Conservation (phyloP, 2,888 invertebrate genomes). For the Conops quadrifasciatus region DNA sequence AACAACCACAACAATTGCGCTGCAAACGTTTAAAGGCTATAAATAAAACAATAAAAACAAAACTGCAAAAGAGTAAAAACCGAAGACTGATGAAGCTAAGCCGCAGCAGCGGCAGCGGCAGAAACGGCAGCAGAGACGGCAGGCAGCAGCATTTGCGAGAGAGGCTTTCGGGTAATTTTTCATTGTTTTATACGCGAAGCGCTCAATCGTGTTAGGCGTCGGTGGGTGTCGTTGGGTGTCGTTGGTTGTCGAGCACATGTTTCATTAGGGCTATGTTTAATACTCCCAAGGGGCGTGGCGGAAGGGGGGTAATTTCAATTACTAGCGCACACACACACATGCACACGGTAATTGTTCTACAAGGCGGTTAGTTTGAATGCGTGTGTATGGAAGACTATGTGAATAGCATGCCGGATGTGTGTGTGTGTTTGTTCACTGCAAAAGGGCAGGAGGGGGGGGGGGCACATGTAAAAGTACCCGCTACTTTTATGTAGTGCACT, state of each 20-base stretch:
- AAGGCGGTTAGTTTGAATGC: not conserved
- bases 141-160: no score
- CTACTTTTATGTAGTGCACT: no score
- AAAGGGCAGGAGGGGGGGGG: no score
- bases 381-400: no score
- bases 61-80: not conserved
- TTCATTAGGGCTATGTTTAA: no score
- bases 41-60: constrained; percentile 21
- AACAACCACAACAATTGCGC: constrained; percentile 11
- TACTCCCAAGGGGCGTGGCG: not conserved
- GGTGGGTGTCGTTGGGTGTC: no score
- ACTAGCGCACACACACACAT: not conserved
- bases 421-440: no score
- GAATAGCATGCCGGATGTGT: no score
- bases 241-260: no score
- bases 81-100: not conserved
- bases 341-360: not conserved
- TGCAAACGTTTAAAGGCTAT: constrained; percentile 24
- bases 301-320: not conserved
- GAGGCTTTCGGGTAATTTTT: constrained; percentile 20
- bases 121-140: not conserved
- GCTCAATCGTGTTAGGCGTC: not conserved
- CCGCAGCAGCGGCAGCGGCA: not conserved
- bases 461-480: no score
- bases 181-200: not conserved